Percentiles rank a stretch among this genome's conserved stretches.
Evolutionary conservation across 2,888 invertebrate genomes (phyloP).

Genomic region (Andrena haemorrhoa): DNA sequence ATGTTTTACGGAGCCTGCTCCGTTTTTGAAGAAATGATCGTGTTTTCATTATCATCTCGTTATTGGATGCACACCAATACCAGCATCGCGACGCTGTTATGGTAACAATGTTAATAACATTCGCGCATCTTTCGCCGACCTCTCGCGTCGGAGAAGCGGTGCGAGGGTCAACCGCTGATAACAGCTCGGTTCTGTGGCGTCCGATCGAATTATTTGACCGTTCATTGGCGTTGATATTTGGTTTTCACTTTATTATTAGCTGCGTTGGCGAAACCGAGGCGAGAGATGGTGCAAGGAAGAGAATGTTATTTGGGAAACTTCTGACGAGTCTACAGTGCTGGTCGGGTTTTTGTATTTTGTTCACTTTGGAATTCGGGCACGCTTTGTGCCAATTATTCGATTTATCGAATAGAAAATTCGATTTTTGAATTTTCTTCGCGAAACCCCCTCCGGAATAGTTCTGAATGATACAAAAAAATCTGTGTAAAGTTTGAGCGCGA

Average conservation of each 20-base stretch:
- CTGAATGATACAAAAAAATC: too few species aligned
- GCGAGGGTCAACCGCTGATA: slow-evolving; percentile 67
- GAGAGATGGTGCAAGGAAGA: too few species aligned
- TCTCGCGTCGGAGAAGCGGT: slow-evolving; percentile 33
- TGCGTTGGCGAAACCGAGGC: not conserved
- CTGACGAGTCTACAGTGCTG: too few species aligned
- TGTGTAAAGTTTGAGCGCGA: too few species aligned
- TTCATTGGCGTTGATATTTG: slow-evolving; percentile 25
- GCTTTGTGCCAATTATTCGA: too few species aligned
- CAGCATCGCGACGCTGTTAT: slow-evolving; percentile 33
- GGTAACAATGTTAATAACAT: slow-evolving; percentile 57
- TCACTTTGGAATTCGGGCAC: too few species aligned
- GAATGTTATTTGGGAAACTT: not conserved
- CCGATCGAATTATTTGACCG: slow-evolving; percentile 53
- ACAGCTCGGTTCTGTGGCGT: slow-evolving; percentile 30
- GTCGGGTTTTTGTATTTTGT: too few species aligned
- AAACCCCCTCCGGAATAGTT: too few species aligned
- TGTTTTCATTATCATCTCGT: slow-evolving; percentile 58
- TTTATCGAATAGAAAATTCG: too few species aligned
- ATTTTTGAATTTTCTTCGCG: too few species aligned
- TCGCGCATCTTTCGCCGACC: slow-evolving; percentile 36
- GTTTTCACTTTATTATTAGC: slow-evolving; percentile 11
- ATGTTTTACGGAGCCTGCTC: slow-evolving; percentile 32
- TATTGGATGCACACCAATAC: slow-evolving; percentile 34
- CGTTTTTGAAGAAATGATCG: slow-evolving; percentile 63